Evolutionary conservation across 2,888 invertebrate genomes (phyloP).

Genomic region (Rhagonycha lutea): DNA sequence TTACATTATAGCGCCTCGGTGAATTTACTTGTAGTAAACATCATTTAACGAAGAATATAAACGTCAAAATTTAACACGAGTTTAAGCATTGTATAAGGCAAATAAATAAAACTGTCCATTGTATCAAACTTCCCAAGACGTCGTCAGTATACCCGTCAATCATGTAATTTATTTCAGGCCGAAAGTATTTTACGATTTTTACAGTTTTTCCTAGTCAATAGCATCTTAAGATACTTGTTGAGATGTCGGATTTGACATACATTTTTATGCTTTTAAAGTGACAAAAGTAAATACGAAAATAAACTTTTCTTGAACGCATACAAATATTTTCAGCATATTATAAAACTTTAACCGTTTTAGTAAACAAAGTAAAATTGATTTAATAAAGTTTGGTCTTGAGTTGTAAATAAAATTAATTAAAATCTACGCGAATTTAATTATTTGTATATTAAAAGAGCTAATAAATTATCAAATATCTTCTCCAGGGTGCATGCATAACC

Average conservation of each 20-base stretch:
- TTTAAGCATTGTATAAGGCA: slow-evolving; percentile 28
- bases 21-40: slow-evolving; percentile 30
- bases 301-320: neutral
- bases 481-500: neutral
- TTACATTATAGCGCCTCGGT: neutral
- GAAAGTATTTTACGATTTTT: slow-evolving; percentile 21
- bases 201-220: slow-evolving; percentile 17
- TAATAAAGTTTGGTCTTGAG: neutral
- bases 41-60: slow-evolving; percentile 28
- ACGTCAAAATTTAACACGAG: slow-evolving; percentile 24
- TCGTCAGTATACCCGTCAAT: slow-evolving; percentile 33
- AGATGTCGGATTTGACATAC: neutral
- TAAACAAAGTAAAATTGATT: neutral
- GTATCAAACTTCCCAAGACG: slow-evolving; percentile 32
- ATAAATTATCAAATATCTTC: neutral
- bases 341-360: neutral
- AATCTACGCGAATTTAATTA: neutral
- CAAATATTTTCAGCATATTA: neutral
- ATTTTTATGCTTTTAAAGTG: neutral
- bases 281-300: neutral
- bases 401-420: neutral
- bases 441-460: neutral
- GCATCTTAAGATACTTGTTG: slow-evolving; percentile 12
- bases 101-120: slow-evolving; percentile 34
- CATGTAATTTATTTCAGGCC: slow-evolving; percentile 31